Base-by-base conservation (phyloP, 2,888 invertebrate species). In the Iphiclides podalirius region DNA sequence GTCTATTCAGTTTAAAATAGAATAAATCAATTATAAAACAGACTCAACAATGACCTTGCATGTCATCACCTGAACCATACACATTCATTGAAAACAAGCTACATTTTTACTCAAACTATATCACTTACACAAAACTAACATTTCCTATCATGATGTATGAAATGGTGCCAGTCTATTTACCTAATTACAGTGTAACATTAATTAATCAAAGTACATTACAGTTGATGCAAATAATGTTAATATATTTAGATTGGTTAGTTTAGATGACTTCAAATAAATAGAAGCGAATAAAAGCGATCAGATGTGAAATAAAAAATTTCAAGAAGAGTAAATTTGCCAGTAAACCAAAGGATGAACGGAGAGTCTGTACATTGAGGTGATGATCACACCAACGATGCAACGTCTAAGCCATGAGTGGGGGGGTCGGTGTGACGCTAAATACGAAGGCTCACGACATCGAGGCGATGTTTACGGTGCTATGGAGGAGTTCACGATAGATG, bases 351-450 rank as follows among this genome's bases (percentile, higher is more conserved):
- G 68, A 72, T 75, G 74, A 66, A 58, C 51, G 8, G 59, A 70
- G 64, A 62, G 31, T 67, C 66, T 78, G 69, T 79, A 79, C 76
- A 78, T 64, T 68, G 59, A 66, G 58, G 61, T 64, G 67, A 72
- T 73, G 71, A 61, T 72, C 70, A 84, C 85, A 84, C 79, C 80
- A 70, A 85, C 71, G 69, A 87, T 86, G 85, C 67, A 77, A 79
- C 74, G 60, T 80, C 84, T 76, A 87, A 87, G 87, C 85, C 85
- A 81, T 85, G 82, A 73, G 78, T 75, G 76, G 66, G 78, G 74
- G 76, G 66, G 55, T 74, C 71, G 59, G 70, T 71, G 79, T 78
- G 83, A 77, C 76, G 66, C 82, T 82, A 79, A 62, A 67, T 75
- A 79, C 73, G 54, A 73, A 77, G 81, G 80, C 82, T 79, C 77